Base-by-base conservation (phyloP, 1,140 invertebrate genomes). In the Drosophila dunni region DNA sequence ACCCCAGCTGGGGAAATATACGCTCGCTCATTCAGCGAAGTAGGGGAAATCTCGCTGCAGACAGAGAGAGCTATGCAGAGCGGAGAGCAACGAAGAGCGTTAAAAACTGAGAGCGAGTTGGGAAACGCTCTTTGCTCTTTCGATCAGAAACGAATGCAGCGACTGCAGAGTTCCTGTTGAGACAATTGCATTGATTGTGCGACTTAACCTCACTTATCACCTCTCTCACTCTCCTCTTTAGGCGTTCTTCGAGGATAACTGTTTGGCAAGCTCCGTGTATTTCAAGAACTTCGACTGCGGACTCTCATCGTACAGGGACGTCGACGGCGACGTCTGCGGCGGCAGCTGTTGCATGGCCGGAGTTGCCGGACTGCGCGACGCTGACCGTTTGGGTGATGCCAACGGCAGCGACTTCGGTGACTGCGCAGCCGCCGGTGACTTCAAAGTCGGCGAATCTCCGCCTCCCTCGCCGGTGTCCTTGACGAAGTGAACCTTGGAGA, bases 401-500 rank as follows among this genome's bases (percentile, higher is more conserved):
- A 73, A 11, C 3, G 81, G 80, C 71, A 86, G 8, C 7, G 81
- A 70, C 17, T 91, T 91, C 0, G 91, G 91, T 11, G 91, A 91
- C 40, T 91, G 90, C 77, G 79, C 81, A 34, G 80, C 84, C 33
- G 92, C 91, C 1, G 92, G 86, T 5, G 90, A 91, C 58, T 81
- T 81, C n/a, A 20, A 90, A 13, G 66, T 88, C 36, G 93, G 83
- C 11, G 92, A 81, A 96, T 96, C 3, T 96, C 95, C 84, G 15
- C 96, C 96, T 96, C 96, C 3, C 96, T 95, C 84, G 15, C 96
- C 96, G 9, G 96, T 97, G 10, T 98, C 98, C 92, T 98, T 99
- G 29, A 98, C 97, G 86, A 99, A 97, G 93, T 99, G 98, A 96
- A 98, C 98, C 91, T 99, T 98, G 56, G 97, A 98, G 65, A 99